Evolutionary conservation across 1,140 invertebrate genomes (phyloP).

Genomic region (Trichogramma pretiosum): DNA sequence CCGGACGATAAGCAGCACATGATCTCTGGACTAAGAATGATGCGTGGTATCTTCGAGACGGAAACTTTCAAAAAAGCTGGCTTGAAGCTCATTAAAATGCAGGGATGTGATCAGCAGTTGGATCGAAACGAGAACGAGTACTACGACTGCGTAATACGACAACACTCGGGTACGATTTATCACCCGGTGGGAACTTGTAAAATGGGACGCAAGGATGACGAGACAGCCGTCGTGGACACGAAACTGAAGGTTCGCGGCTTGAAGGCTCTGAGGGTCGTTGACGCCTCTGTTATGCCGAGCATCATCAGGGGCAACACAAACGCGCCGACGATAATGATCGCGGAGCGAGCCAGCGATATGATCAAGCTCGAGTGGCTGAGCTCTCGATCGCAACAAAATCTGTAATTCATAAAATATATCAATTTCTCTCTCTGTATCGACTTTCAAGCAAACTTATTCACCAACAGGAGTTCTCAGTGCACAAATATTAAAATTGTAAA

Average conservation of each 20-base stretch:
- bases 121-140: neutral
- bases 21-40: neutral
- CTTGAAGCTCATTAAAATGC: neutral
- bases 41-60: neutral
- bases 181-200: constrained; percentile 52
- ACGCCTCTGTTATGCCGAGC: neutral
- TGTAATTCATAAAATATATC: no score
- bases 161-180: constrained; percentile 17
- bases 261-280: neutral
- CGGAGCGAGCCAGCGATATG: neutral
- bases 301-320: neutral
- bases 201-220: constrained; percentile 47
- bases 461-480: no score
- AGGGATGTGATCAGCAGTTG: neutral
- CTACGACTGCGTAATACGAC: neutral
- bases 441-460: no score
- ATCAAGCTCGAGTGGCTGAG: neutral
- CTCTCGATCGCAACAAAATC: no score
- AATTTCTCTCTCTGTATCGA: no score
- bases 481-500: no score
- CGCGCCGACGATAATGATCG: constrained; percentile 6
- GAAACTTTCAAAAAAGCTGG: neutral
- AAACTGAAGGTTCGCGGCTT: constrained; percentile 36
- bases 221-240: constrained; percentile 42
- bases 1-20: neutral